Percentiles rank a stretch among this genome's conserved stretches.
Evolutionary conservation across 1,140 invertebrate species (phyloP).

Genomic region (Drosophila mauritiana): DNA sequence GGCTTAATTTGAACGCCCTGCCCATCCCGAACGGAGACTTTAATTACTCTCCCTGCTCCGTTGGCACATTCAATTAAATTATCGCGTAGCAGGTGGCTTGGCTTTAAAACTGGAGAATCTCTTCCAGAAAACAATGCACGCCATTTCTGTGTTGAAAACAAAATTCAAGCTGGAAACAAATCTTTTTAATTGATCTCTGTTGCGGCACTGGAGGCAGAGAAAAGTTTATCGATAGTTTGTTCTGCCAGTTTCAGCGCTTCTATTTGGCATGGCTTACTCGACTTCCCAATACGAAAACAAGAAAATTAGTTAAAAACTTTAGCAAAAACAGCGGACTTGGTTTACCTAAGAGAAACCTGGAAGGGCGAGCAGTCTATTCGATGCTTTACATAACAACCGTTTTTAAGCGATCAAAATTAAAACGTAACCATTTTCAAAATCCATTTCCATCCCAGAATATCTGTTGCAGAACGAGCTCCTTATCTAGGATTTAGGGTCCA

Average conservation of each 20-base stretch:
- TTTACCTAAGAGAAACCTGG: constrained; percentile 27
- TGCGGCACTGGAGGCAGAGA: constrained; percentile 20
- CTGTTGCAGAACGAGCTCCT: background rate
- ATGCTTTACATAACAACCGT: background rate
- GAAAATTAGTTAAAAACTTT: constrained; percentile 78
- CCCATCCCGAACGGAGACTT: constrained; percentile 8
- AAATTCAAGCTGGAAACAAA: constrained; percentile 62
- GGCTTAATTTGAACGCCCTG: constrained; percentile 70
- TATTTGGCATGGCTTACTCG: constrained; percentile 31
- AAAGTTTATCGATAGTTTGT: constrained; percentile 59
- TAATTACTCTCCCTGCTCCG: constrained; percentile 38
- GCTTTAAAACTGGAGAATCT: constrained; percentile 44
- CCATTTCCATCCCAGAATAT: background rate
- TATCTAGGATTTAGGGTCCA: background rate
- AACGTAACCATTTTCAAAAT: constrained; percentile 9
- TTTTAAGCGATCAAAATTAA: constrained; percentile 5
- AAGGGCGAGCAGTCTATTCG: constrained; percentile 9
- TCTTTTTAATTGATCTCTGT: constrained; percentile 71
- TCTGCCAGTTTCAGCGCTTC: constrained; percentile 57
- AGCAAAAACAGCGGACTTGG: constrained; percentile 58
- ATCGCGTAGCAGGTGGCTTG: constrained; percentile 53
- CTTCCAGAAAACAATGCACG: background rate
- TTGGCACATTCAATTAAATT: constrained; percentile 45
- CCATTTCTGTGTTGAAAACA: constrained; percentile 23
- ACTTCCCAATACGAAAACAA: constrained; percentile 56